A percentile compares a stretch with the other conserved stretches of the same genome.
phyloP scores from a whole-genome alignment of 1,140 invertebrate genomes.

The Calephelis nemesis region DNA sequence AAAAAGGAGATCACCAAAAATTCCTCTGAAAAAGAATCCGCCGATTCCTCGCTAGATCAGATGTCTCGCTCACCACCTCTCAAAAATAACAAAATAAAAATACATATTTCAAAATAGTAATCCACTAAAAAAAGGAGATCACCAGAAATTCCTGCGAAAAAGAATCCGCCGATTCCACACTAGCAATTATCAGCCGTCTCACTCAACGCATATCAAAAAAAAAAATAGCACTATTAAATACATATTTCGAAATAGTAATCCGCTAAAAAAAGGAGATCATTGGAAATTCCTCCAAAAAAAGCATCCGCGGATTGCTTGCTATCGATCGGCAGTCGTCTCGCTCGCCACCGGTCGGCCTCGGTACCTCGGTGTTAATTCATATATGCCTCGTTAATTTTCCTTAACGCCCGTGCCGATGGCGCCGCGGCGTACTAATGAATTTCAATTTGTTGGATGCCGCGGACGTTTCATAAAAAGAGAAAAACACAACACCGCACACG shows the following conservation, averaged over 20 bases:
- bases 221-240: too few relatives aligned
- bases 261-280: background rate
- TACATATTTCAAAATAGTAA: too few relatives aligned
- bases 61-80: constrained; percentile 35
- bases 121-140: background rate
- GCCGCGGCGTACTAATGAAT: constrained; percentile 66
- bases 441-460: constrained; percentile 67
- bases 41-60: constrained; percentile 48
- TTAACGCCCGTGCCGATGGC: constrained; percentile 61
- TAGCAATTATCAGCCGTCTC: constrained; percentile 58
- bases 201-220: constrained; percentile 17
- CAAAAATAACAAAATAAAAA: too few relatives aligned
- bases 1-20: background rate
- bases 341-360: constrained; percentile 34
- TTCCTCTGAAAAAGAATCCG: constrained; percentile 44
- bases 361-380: constrained; percentile 64
- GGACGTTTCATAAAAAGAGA: constrained; percentile 50
- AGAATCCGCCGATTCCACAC: constrained; percentile 46
- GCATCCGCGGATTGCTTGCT: constrained; percentile 49
- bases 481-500: constrained; percentile 30
- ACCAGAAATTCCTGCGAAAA: constrained; percentile 33
- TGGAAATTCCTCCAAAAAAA: constrained; percentile 37
- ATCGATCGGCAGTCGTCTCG: constrained; percentile 57
- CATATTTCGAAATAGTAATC: too few relatives aligned
- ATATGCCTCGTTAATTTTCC: constrained; percentile 71